Evolutionary conservation across 2,888 invertebrate species (phyloP).

Genomic region (Hypsopygia costalis): DNA sequence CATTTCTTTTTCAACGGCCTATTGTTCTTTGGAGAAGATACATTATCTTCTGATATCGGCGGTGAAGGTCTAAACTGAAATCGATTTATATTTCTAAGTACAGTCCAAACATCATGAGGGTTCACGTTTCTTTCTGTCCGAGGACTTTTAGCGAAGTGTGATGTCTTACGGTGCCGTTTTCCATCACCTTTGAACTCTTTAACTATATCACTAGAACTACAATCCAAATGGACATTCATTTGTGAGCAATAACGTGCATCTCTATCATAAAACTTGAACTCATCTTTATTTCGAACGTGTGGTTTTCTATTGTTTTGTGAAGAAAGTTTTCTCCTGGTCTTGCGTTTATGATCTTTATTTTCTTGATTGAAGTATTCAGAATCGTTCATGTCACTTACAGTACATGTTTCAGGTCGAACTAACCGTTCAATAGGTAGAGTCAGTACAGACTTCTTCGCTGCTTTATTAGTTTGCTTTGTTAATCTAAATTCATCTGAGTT

Average conservation of each 20-base stretch:
- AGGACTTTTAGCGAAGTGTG: not conserved
- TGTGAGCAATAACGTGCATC: slow-evolving; percentile 49
- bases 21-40: slow-evolving; percentile 33
- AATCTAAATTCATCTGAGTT: slow-evolving; percentile 59
- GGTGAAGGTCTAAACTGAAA: slow-evolving; percentile 59
- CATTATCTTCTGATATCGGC: slow-evolving; percentile 50
- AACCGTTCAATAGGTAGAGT: slow-evolving; percentile 53
- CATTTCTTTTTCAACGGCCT: slow-evolving; percentile 27
- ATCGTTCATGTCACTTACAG: slow-evolving; percentile 66
- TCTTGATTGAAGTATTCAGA: slow-evolving; percentile 47
- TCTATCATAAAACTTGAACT: slow-evolving; percentile 44
- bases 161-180: not conserved
- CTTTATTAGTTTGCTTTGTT: slow-evolving; percentile 37
- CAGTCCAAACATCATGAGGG: slow-evolving; percentile 58
- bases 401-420: slow-evolving; percentile 42
- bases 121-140: slow-evolving; percentile 26
- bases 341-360: slow-evolving; percentile 29
- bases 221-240: slow-evolving; percentile 44
- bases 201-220: slow-evolving; percentile 49
- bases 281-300: slow-evolving; percentile 27
- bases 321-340: slow-evolving; percentile 36
- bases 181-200: slow-evolving; percentile 40
- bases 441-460: slow-evolving; percentile 58
- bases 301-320: slow-evolving; percentile 28
- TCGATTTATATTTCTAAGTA: slow-evolving; percentile 57